These are phyloP conservation scores for Spea multiplicata DNA, from an alignment of 2,113 vertebrate species.

Conservation along the genomic window DNA sequence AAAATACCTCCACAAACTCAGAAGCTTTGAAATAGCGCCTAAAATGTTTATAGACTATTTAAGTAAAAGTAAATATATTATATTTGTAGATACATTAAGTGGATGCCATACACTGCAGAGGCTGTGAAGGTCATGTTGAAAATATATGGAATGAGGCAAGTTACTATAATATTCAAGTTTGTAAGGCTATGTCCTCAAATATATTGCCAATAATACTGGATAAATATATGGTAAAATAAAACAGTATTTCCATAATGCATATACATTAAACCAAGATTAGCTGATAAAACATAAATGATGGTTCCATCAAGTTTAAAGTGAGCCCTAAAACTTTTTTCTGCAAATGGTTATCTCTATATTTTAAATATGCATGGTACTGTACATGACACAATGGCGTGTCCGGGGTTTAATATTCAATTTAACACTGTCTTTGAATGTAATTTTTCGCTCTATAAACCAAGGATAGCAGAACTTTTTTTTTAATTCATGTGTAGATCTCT, in stretches of 20 bases:
- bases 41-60: constrained; percentile 15
- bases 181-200: background rate
- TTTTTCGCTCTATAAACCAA: constrained; percentile 17
- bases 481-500: background rate
- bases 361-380: background rate
- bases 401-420: constrained; percentile 16
- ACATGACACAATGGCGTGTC: background rate
- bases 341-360: background rate
- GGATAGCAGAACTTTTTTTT: constrained; percentile 4
- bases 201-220: background rate
- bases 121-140: constrained; percentile 6
- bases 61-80: constrained; percentile 27
- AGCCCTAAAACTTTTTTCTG: background rate
- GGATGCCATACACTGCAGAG: background rate
- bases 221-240: background rate
- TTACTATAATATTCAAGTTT: background rate
- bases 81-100: background rate
- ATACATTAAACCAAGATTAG: background rate
- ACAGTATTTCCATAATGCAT: background rate
- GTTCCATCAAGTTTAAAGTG: background rate
- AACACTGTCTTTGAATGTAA: constrained; percentile 1
- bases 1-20: constrained; percentile 7
- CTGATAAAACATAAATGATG: background rate
- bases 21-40: constrained; percentile 7
- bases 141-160: background rate